phyloP scores from a whole-genome alignment of 2,797 vertebrate species.

The Echiichthys vipera region DNA sequence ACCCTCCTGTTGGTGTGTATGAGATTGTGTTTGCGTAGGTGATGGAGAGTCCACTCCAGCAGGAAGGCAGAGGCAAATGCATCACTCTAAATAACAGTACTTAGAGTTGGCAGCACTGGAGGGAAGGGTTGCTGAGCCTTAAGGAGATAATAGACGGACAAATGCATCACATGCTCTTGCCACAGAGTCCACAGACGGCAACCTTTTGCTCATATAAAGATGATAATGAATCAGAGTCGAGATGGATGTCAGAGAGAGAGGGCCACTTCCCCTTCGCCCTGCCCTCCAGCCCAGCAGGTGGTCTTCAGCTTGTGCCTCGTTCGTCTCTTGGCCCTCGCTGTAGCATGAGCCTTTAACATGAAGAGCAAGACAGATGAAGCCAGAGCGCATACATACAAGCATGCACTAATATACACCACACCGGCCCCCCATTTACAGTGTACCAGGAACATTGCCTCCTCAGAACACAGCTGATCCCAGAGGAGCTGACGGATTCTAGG shows the following conservation, averaged over 20 bases:
- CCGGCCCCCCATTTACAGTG: constrained; percentile 11
- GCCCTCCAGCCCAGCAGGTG: constrained; percentile 67
- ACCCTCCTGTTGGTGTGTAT: constrained; percentile 26
- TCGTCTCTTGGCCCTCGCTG: constrained; percentile 56
- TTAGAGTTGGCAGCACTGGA: constrained; percentile 68
- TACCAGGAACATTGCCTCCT: constrained; percentile 37
- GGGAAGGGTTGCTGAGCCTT: constrained; percentile 54
- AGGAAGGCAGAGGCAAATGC: constrained; percentile 67
- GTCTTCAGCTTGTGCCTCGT: constrained; percentile 51
- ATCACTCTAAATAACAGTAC: constrained; percentile 78
- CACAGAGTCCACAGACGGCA: constrained; percentile 57
- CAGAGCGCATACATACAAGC: constrained; percentile 8
- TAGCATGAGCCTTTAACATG: constrained; percentile 58
- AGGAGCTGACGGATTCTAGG: constrained; percentile 45
- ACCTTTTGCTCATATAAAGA: constrained; percentile 68
- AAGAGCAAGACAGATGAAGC: constrained; percentile 56
- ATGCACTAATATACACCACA: constrained; percentile 20
- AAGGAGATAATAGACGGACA: constrained; percentile 55
- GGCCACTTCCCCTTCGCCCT: constrained; percentile 34
- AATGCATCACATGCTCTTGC: constrained; percentile 66
- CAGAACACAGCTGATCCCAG: constrained; percentile 53
- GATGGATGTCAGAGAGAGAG: constrained; percentile 53
- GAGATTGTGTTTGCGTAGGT: constrained; percentile 45
- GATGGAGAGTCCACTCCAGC: constrained; percentile 70
- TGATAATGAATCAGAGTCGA: constrained; percentile 69